Evolutionary conservation across 2,888 invertebrate genomes (phyloP), one percentile per base, ranked within the genome.

Genomic region (Linyphia triangularis): DNA sequence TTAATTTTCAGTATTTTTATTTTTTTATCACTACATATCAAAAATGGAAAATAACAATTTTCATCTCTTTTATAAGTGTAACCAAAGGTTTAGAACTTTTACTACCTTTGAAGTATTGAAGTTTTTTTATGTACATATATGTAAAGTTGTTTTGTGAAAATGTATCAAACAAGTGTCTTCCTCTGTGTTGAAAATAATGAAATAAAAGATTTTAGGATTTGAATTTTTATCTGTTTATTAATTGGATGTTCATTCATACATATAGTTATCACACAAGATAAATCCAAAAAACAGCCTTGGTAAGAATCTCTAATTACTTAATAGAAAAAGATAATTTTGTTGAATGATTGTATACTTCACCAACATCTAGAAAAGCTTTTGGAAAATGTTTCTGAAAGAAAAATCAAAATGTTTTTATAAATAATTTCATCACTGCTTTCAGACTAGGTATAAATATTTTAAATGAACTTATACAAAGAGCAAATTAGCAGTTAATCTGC

Each of bases 301-400:
- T n/a, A n/a, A n/a, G 37, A 37, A 69, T 40, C 10, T 40, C 40
- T 40, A 40, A 40, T 40, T 3, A 40, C 40, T 40, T 16, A 24
- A 22, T 37, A 37, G 93, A 91, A 33, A 92, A 92, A 93, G 95
- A 96, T 92, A 96, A 96, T 86, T 95, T 94, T 59, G 96, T 95
- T 89, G 93, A 94, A 91, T 97, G 96, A 26, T 93, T 92, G 92
- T 97, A 97, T 0, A 94, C 93, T 91, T 96, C 94, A 1, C 95
- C 96, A 13, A 97, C 96, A 91, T 95, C 94, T 67, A 97, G 91
- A 70, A 96, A 94, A 5, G 95, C 94, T 84, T 94, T 95, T 1
- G 97, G 97, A 91, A 97, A 97, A 91, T 95, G 95, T 91, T 93
- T 93, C 95, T 96, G 94, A 77, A 95, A 95, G 91, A 90, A 19